Base-by-base conservation (phyloP, 2,888 invertebrate genomes). In the Plutella xylostella region DNA sequence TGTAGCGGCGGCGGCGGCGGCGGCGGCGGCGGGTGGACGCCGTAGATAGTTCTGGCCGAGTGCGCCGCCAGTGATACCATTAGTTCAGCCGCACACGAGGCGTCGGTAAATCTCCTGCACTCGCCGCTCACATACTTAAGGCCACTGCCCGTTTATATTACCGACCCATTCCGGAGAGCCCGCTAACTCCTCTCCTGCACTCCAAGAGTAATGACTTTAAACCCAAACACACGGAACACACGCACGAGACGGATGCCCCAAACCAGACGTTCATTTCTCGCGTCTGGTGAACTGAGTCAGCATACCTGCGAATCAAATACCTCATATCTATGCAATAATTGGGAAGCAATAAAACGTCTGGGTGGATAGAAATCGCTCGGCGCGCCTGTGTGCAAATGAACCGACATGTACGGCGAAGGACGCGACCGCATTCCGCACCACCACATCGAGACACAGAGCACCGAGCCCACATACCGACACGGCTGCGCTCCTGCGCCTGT, bases 391-490 rank as follows among this genome's bases (percentile, higher is more conserved):
- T 78, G 82, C 79, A 78, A 79, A 78, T 78, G 78, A 76, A 72
- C 68, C 70, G 70, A 62, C 69, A 74, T 73, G 72, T 71, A 33
- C 21, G 71, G 61, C 76, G 80, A 82, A 82, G 82, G 82, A 82
- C 82, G 79, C 70, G 80, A 70, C 79, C 82, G 80, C 82, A 82
- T 82, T 82, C 82, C 82, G 60, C 72, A 71, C 74, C 62, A 70
- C 65, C 61, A 71, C 75, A 72, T 54, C 53, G 63, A 64, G 68
- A 68, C 69, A 72, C 76, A 65, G 77, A 73, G 30, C 11, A 19
- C 30, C 40, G 30, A 11, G 30, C 30, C 3, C 69, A 77, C 74
- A 78, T 78, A 76, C 73, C 72, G 55, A 68, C 69, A 68, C 68
- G 72, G 65, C 57, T 15, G 55, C 48, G 51, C 47, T 50, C 48